These are phyloP conservation scores for Rhincodon typus DNA, from an alignment of 2,797 vertebrate genomes.

Conservation along the genomic window DNA sequence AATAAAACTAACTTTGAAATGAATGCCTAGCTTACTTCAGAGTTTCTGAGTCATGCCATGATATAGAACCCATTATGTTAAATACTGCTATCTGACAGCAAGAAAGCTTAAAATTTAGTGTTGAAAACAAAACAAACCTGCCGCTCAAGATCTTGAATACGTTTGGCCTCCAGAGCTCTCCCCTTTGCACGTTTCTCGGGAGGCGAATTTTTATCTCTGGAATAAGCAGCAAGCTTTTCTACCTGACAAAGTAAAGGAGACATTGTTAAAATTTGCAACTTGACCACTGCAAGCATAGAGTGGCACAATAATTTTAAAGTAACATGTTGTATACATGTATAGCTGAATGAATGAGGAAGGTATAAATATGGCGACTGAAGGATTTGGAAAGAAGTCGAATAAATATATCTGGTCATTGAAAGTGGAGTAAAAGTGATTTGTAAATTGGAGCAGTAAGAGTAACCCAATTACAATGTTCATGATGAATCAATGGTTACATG, in stretches of 20 bases:
- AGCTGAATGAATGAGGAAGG: background rate
- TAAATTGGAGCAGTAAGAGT: background rate
- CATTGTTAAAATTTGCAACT: background rate
- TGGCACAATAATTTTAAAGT: background rate
- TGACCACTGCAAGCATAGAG: background rate
- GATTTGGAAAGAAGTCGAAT: background rate
- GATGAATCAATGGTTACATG: background rate
- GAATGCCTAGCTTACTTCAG: background rate
- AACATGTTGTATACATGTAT: background rate
- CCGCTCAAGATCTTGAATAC: constrained; percentile 76
- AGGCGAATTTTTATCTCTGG: constrained; percentile 56
- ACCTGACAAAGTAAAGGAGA: constrained; percentile 55
- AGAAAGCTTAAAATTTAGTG: background rate
- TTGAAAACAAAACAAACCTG: constrained; percentile 58
- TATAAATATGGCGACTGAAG: background rate
- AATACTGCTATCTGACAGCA: background rate
- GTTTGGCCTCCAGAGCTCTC: constrained; percentile 67
- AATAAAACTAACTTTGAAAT: background rate
- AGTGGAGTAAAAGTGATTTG: background rate
- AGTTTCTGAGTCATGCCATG: background rate
- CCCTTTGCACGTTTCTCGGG: constrained; percentile 68
- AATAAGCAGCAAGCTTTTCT: constrained; percentile 69
- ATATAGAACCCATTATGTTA: background rate
- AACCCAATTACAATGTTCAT: background rate
- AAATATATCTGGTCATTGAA: background rate